phyloP scores from a whole-genome alignment of 2,797 vertebrate species.

The Chaunax sp. region DNA sequence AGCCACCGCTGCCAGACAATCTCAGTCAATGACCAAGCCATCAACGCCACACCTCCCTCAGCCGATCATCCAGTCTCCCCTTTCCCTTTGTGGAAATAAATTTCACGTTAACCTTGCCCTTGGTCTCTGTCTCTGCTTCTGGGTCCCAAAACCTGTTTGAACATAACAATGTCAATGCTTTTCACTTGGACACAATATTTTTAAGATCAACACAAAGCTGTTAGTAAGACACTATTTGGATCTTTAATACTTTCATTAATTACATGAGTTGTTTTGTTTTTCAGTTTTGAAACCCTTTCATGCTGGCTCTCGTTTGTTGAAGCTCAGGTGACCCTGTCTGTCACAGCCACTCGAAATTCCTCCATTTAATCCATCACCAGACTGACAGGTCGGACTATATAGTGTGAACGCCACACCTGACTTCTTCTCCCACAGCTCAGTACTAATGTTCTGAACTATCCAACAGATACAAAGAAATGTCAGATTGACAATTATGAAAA shows the following conservation, averaged over 20 bases:
- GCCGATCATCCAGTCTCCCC: no score
- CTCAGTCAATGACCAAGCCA: no score
- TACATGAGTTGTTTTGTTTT: no score
- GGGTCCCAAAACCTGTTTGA: no score
- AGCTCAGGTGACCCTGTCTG: slow-evolving; percentile 33
- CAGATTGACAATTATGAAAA: slow-evolving; percentile 28
- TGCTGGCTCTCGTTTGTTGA: background rate
- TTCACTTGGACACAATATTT: background rate
- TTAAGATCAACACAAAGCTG: background rate
- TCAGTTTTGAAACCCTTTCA: background rate
- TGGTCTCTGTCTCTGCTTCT: no score
- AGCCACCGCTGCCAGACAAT: no score
- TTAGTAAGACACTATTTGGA: background rate
- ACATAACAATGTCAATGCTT: no score
- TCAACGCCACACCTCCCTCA: no score
- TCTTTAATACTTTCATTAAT: background rate
- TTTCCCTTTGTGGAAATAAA: no score
- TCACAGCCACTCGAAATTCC: slow-evolving; percentile 47
- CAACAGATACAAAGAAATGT: slow-evolving; percentile 17
- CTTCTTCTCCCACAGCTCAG: slow-evolving; percentile 19
- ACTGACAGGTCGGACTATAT: slow-evolving; percentile 24
- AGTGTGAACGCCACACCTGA: slow-evolving; percentile 40
- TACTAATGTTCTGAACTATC: slow-evolving; percentile 9
- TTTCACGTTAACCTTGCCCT: no score
- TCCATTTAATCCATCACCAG: slow-evolving; percentile 19